Evolutionary conservation across 2,113 vertebrate genomes (phyloP), one percentile per base, ranked within the genome.

Genomic region (Triplophysa siluroides): DNA sequence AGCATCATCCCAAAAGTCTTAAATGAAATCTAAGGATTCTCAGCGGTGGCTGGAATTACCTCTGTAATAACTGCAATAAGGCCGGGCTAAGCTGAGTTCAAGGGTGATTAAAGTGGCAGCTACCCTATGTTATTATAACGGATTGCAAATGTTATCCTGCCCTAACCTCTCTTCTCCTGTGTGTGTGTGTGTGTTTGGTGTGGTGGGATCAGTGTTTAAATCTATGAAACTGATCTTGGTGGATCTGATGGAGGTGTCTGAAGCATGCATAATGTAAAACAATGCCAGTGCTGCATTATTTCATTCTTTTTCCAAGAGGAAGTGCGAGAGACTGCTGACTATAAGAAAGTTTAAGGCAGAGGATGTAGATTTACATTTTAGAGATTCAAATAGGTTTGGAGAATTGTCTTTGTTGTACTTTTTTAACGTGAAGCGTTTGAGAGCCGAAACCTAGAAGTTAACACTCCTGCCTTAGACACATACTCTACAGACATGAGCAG

Each of bases 11-110:
- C 90, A 88, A 86, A 89, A 93, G 87, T 88, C 89, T 89, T 90
- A 91, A 91, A 88, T 43, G 83, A 91, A 93, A 92, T 92, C 85
- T 86, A 88, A 91, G 91, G 93, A 86, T 88, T 91, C 91, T 89
- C 83, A 85, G 85, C 91, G 88, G 92, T 92, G 90, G 89, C 88
- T 93, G 92, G 92, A 92, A 90, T 95, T 92, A 91, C 74, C 43
- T 82, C 86, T 88, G 92, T 92, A 86, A 85, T 86, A 85, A 79
- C 83, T 81, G 79, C 76, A 84, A 78, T 80, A 78, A 85, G 79
- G 83, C 71, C 21, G 6, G 76, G 76, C 83, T 80, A 85, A 86
- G 78, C 64, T 45, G n/a, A 78, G 85, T 86, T 84, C 86, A 85
- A 68, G 81, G 83, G 77, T 82, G 83, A 84, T 83, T 83, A 83